Conservation (phyloP, 1,140 invertebrate genomes). For the Anagrus nilaparvatae region DNA sequence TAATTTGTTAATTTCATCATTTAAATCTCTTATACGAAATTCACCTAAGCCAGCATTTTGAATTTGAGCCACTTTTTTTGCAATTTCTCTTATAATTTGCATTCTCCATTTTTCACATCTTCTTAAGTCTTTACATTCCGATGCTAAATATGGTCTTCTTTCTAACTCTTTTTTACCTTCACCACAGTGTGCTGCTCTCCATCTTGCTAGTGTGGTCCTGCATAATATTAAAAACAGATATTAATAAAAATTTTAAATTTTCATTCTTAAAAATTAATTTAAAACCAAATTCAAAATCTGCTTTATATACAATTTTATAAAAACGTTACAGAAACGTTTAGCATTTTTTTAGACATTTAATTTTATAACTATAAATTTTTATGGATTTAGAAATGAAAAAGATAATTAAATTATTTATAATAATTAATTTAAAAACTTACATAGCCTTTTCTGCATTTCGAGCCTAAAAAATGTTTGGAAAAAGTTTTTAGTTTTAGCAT, state of each 20-base stretch:
- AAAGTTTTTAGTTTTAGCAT: too few relatives aligned
- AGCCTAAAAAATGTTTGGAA: constrained; percentile 56
- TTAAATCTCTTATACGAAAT: constrained; percentile 93
- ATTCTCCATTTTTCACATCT: constrained; percentile 92
- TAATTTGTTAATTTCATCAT: constrained; percentile 99
- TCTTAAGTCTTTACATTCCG: constrained; percentile 80
- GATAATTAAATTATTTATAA: not conserved
- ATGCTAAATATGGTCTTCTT: constrained; percentile 83
- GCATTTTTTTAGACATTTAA: not conserved
- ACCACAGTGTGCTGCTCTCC: constrained; percentile 85
- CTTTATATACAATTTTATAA: constrained; percentile 6
- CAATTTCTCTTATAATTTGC: constrained; percentile 94
- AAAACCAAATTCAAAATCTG: constrained; percentile 1
- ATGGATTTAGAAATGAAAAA: not conserved
- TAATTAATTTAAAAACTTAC: constrained; percentile 47
- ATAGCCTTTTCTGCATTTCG: constrained; percentile 78
- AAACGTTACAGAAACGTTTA: not conserved
- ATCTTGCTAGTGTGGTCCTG: constrained; percentile 91
- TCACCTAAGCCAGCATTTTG: constrained; percentile 98
- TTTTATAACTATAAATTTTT: constrained; percentile 10
- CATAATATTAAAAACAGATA: constrained; percentile 15
- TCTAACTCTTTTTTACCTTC: constrained; percentile 70
- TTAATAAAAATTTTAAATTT: constrained; percentile 12
- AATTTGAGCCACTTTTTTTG: constrained; percentile 98
- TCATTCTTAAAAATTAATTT: constrained; percentile 5